A percentile compares a stretch with the other conserved stretches of the same genome.
Conservation (phyloP, 1,140 invertebrate genomes). For the Ceratoteleas bidentatus region DNA sequence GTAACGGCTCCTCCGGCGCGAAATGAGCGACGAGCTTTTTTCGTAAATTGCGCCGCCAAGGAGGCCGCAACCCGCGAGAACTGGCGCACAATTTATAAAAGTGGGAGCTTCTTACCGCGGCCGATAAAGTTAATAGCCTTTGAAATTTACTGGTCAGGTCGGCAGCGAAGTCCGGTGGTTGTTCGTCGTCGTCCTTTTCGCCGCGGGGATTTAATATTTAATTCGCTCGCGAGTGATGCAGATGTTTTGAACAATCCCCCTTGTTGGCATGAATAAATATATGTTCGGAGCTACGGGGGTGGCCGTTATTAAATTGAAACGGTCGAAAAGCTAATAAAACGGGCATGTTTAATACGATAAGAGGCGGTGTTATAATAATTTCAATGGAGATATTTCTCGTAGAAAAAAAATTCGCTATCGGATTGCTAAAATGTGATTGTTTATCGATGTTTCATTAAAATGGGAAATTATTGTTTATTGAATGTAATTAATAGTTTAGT, state of each 20-base stretch:
- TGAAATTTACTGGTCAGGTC: conserved; percentile 73
- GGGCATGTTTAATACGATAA: too few relatives aligned
- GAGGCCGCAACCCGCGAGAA: conserved; percentile 59
- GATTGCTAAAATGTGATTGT: too few relatives aligned
- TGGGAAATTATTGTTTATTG: too few relatives aligned
- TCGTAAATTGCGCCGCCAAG: conserved; percentile 72
- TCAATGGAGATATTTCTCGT: too few relatives aligned
- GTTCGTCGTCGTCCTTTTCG: conserved; percentile 17
- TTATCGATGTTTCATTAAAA: too few relatives aligned
- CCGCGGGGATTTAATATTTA: conserved; percentile 40
- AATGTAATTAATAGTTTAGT: too few relatives aligned
- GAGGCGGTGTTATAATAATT: too few relatives aligned
- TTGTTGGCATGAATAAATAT: too few relatives aligned
- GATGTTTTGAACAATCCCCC: conserved; percentile 3
- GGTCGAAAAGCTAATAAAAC: too few relatives aligned
- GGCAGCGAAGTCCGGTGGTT: conserved; percentile 55
- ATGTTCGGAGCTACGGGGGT: too few relatives aligned
- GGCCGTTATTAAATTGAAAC: too few relatives aligned
- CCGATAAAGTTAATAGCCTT: conserved; percentile 78
- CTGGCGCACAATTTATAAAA: conserved; percentile 76
- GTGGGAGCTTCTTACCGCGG: conserved; percentile 72
- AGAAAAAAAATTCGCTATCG: too few relatives aligned
- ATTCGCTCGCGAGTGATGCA: conserved; percentile 34
- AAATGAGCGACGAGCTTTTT: conserved; percentile 76
- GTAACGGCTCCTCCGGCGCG: conserved; percentile 49